A percentile compares a stretch with the other conserved stretches of the same genome.
Conservation (phyloP, 2,888 invertebrate species). For the Clostera curtula region DNA sequence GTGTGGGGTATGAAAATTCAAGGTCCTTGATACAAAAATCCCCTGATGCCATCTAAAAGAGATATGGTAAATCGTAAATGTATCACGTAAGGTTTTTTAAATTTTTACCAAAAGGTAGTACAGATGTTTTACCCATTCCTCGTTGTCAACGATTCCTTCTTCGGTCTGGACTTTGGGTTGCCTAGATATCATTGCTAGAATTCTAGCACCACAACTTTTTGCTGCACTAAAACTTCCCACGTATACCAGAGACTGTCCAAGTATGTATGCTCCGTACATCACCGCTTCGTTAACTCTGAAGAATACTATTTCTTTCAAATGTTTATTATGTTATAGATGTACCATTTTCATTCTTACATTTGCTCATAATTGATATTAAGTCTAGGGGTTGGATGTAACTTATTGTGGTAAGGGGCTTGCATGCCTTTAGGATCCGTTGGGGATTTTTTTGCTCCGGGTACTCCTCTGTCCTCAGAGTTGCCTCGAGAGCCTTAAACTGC, state of each 20-base stretch:
- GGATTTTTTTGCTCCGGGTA: too few relatives aligned
- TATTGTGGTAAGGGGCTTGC: too few relatives aligned
- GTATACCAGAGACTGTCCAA: constrained; percentile 84
- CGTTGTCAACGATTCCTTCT: constrained; percentile 41
- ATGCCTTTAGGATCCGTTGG: too few relatives aligned
- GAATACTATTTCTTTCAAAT: constrained; percentile 3
- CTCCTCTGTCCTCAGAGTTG: too few relatives aligned
- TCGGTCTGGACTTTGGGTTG: constrained; percentile 50
- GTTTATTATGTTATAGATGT: not conserved
- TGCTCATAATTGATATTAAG: too few relatives aligned
- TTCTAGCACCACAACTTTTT: constrained; percentile 60
- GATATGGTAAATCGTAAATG: not conserved
- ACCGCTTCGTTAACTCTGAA: constrained; percentile 82
- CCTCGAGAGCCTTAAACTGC: too few relatives aligned
- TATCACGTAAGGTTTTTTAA: constrained; percentile 25
- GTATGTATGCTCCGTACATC: constrained; percentile 86
- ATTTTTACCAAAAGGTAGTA: not conserved
- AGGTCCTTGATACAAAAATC: constrained; percentile 80
- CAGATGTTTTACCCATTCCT: constrained; percentile 46
- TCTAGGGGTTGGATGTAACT: too few relatives aligned
- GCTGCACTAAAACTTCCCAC: constrained; percentile 85
- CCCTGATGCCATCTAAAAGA: constrained; percentile 74
- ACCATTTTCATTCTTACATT: too few relatives aligned
- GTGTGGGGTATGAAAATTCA: constrained; percentile 87
- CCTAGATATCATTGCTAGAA: constrained; percentile 46